A percentile compares a stretch with the other conserved stretches of the same genome.
phyloP scores from a whole-genome alignment of 1,140 invertebrate species.

The Stegodyphus mimosarum region DNA sequence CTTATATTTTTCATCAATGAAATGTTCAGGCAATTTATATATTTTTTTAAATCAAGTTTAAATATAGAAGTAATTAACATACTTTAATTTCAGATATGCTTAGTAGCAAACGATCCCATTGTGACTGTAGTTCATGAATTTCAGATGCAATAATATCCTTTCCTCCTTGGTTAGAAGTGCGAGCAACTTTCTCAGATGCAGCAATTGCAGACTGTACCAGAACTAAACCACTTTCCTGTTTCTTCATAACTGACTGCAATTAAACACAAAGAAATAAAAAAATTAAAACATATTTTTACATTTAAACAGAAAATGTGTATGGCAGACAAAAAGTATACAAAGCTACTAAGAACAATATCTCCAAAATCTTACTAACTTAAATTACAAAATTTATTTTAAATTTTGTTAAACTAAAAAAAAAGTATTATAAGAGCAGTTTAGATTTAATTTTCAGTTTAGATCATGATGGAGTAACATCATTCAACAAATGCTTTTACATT shows the following conservation, averaged over 20 bases:
- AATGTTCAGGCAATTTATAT: not conserved
- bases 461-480: too few species aligned
- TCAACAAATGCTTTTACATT: too few species aligned
- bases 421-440: too few species aligned
- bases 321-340: too few species aligned
- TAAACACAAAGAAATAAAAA: too few species aligned
- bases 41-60: not conserved
- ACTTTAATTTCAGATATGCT: constrained; percentile 90
- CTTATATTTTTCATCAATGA: not conserved
- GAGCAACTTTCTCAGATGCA: constrained; percentile 89
- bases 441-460: too few species aligned
- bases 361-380: too few species aligned
- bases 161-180: constrained; percentile 89
- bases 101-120: constrained; percentile 91
- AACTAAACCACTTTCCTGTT: constrained; percentile 91
- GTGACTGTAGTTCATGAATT: constrained; percentile 89
- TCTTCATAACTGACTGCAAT: constrained; percentile 76
- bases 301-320: too few species aligned
- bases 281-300: too few species aligned
- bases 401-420: too few species aligned
- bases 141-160: constrained; percentile 87
- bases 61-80: not conserved
- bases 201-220: constrained; percentile 90
- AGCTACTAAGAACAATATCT: too few species aligned
- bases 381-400: too few species aligned